Evolutionary conservation across 2,113 vertebrate genomes (phyloP).

Genomic region (Garra rufa): DNA sequence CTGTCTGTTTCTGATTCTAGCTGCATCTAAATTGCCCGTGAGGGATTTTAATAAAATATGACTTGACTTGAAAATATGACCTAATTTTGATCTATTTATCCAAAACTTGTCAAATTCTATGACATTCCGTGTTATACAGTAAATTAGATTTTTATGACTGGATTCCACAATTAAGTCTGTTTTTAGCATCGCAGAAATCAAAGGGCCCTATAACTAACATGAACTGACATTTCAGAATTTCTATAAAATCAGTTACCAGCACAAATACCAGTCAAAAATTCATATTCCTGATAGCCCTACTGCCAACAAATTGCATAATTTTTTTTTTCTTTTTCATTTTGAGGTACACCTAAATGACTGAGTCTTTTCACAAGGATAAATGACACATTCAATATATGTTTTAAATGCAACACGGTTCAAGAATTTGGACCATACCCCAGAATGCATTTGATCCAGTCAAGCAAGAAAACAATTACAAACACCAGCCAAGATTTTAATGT

Average conservation of each 20-base stretch:
- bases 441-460: slow-evolving; percentile 2
- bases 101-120: too few species aligned
- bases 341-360: background rate
- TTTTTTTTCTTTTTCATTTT: too few species aligned
- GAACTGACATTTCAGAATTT: background rate
- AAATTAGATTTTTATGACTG: too few species aligned
- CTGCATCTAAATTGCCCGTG: too few species aligned
- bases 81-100: too few species aligned
- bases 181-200: too few species aligned
- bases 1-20: too few species aligned
- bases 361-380: background rate
- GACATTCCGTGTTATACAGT: too few species aligned
- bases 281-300: background rate
- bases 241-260: background rate
- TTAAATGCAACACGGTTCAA: background rate
- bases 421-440: background rate
- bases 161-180: too few species aligned
- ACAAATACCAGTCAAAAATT: background rate
- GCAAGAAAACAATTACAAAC: background rate
- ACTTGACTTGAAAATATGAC: too few species aligned
- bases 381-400: background rate
- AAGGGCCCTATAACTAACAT: background rate
- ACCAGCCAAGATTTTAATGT: background rate
- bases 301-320: background rate
- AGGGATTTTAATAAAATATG: too few species aligned